These are phyloP conservation scores for Uropetala carovei DNA, from an alignment of 2,888 invertebrate species.

Conservation along the genomic window DNA sequence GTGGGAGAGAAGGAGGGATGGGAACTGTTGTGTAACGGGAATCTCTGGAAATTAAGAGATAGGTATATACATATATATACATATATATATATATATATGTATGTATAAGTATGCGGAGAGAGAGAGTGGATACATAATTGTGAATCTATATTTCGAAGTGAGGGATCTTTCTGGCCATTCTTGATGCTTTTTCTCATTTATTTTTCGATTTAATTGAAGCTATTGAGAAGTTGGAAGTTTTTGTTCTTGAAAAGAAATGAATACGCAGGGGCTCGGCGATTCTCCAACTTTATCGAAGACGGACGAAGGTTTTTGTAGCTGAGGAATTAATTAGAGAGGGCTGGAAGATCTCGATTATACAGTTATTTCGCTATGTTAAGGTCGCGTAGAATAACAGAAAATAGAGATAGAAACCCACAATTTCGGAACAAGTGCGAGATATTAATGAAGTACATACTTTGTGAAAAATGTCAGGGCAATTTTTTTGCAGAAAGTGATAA, in stretches of 20 bases:
- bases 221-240: slow-evolving; percentile 24
- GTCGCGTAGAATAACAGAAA: background rate
- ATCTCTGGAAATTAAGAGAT: background rate
- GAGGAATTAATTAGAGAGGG: slow-evolving; percentile 2
- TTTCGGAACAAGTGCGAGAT: background rate
- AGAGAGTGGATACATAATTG: background rate
- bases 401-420: background rate
- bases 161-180: background rate
- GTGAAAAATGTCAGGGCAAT: too few species aligned
- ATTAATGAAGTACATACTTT: slow-evolving; percentile 1
- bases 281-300: background rate
- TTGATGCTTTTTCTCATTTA: background rate
- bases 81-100: too few species aligned
- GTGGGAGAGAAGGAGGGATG: background rate
- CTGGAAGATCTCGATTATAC: background rate
- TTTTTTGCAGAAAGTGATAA: background rate
- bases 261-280: background rate
- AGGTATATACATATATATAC: background rate
- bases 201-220: slow-evolving; percentile 1
- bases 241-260: background rate
- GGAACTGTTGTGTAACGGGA: background rate
- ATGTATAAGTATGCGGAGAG: too few species aligned
- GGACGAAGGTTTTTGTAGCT: background rate
- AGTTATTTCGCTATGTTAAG: background rate
- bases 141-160: slow-evolving; percentile 22